A percentile compares a stretch with the other conserved stretches of the same genome.
Evolutionary conservation across 2,113 vertebrate genomes (phyloP).

Genomic region (Prunella fulvescens): DNA sequence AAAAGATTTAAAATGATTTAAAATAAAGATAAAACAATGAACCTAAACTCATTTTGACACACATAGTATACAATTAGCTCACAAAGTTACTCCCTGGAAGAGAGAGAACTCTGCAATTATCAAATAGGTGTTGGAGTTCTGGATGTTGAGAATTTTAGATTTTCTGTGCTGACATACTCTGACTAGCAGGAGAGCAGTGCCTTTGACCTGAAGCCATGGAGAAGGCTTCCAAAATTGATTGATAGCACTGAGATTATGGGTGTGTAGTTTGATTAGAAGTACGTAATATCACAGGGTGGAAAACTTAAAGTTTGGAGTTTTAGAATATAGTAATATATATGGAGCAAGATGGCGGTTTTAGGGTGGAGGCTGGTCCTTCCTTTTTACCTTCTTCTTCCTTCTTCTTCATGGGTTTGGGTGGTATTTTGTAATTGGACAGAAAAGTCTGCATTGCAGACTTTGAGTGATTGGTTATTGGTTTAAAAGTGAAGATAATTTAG

Average conservation of each 20-base stretch:
- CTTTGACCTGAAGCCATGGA: not conserved
- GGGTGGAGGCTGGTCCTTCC: not conserved
- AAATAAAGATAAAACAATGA: not conserved
- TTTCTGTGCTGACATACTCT: not conserved
- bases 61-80: not conserved
- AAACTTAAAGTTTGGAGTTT: not conserved
- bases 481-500: not conserved
- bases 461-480: not conserved
- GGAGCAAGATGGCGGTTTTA: not conserved
- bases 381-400: not conserved
- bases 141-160: not conserved
- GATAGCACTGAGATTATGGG: not conserved
- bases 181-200: not conserved
- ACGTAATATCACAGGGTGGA: not conserved
- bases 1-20: not conserved
- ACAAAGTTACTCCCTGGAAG: not conserved
- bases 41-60: not conserved
- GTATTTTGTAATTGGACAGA: not conserved
- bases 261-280: not conserved
- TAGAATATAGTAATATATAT: not conserved
- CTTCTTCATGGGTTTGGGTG: not conserved
- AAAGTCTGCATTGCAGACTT: not conserved
- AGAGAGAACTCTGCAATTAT: not conserved
- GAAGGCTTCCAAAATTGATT: not conserved
- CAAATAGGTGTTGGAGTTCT: not conserved